phyloP scores from a whole-genome alignment of 2,888 invertebrate species.

The Trissonchulus sp. region DNA sequence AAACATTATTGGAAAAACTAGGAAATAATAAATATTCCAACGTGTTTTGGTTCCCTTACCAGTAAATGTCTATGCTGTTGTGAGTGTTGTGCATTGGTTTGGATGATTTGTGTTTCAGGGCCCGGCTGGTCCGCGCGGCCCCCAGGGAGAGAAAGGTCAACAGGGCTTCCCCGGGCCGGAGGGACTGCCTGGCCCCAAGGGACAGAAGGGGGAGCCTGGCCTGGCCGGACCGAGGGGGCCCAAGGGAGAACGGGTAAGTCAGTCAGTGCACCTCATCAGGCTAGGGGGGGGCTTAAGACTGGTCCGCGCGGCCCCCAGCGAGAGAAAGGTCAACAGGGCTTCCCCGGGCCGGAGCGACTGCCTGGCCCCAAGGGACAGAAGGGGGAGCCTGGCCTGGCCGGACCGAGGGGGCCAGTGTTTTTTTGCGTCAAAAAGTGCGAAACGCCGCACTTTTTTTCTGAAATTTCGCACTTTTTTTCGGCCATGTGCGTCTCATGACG shows the following conservation, averaged over 20 bases:
- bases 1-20: too few relatives aligned
- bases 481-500: too few relatives aligned
- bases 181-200: conserved; percentile 78
- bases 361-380: conserved; percentile 79
- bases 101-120: conserved; percentile 54
- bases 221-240: conserved; percentile 71
- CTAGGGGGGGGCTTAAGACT: too few relatives aligned
- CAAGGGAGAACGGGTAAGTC: conserved; percentile 67
- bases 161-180: conserved; percentile 75
- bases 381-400: conserved; percentile 74
- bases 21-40: too few relatives aligned
- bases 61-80: too few relatives aligned
- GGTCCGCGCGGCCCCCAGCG: conserved; percentile 65
- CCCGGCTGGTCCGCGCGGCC: conserved; percentile 65
- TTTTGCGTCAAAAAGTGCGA: too few relatives aligned
- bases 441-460: too few relatives aligned
- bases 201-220: conserved; percentile 78
- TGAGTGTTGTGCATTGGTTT: too few relatives aligned
- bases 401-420: conserved; percentile 72
- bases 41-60: too few relatives aligned
- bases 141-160: conserved; percentile 62
- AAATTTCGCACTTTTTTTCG: too few relatives aligned
- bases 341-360: conserved; percentile 75
- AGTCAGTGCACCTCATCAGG: too few relatives aligned
- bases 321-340: conserved; percentile 67